These are phyloP conservation scores for Condylura cristata DNA, from an alignment of 2,113 vertebrate species.

Conservation along the genomic window DNA sequence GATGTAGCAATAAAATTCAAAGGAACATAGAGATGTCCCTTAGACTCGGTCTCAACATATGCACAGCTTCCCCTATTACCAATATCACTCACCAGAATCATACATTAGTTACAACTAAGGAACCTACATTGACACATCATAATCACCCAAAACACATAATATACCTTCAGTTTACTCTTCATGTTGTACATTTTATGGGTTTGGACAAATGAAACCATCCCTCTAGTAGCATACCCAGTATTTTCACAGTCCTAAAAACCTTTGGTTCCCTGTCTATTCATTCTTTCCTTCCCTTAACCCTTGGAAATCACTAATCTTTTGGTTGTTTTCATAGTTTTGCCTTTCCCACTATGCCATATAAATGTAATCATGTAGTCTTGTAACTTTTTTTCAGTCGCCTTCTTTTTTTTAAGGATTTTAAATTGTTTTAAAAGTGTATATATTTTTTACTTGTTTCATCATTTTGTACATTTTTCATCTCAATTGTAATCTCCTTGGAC, in stretches of 20 bases:
- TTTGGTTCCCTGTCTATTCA: neutral
- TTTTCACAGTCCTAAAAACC: neutral
- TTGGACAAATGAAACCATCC: neutral
- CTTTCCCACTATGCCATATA: too few relatives aligned
- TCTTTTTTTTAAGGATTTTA: conserved; percentile 24
- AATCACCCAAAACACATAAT: neutral
- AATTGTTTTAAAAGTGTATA: too few relatives aligned
- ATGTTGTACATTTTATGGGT: neutral
- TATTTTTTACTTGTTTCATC: too few relatives aligned
- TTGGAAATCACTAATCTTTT: neutral
- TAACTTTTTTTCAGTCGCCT: neutral
- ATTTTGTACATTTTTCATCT: too few relatives aligned
- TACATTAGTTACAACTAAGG: neutral
- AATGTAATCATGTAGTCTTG: neutral
- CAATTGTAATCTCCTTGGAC: too few relatives aligned
- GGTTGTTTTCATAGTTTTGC: neutral
- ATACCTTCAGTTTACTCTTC: neutral
- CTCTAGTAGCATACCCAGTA: neutral
- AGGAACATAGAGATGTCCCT: neutral
- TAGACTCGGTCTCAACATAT: neutral
- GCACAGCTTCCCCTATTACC: too few relatives aligned
- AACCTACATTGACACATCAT: too few relatives aligned
- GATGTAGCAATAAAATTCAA: neutral
- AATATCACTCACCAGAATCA: neutral
- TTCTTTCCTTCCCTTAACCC: neutral